phyloP scores from a whole-genome alignment of 2,888 invertebrate species.

The Clivina fossor region DNA sequence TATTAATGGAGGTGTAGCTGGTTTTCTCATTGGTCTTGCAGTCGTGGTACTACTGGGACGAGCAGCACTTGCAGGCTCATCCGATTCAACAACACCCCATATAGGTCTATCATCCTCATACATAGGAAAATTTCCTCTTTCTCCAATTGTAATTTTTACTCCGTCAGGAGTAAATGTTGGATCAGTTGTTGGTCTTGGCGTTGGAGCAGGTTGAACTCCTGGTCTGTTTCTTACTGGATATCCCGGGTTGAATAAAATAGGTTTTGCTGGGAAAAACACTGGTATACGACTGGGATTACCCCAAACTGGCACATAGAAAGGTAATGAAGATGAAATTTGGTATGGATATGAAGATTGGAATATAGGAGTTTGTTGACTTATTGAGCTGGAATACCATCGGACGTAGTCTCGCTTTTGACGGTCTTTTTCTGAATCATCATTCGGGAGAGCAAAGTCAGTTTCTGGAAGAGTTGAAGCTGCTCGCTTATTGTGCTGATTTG shows the following conservation, averaged over 20 bases:
- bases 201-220: neutral
- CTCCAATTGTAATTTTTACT: slow-evolving; percentile 9
- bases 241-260: slow-evolving; percentile 28
- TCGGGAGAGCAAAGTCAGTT: neutral
- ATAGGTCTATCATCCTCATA: slow-evolving; percentile 14
- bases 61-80: neutral
- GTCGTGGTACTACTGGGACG: neutral
- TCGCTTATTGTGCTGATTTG: too few relatives aligned
- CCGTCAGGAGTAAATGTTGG: slow-evolving; percentile 8
- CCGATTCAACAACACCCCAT: slow-evolving; percentile 22
- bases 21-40: neutral
- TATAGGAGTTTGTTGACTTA: neutral
- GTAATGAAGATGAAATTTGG: slow-evolving; percentile 9
- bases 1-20: slow-evolving; percentile 20
- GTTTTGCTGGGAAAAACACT: slow-evolving; percentile 24
- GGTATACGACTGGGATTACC: slow-evolving; percentile 26
- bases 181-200: neutral
- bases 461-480: too few relatives aligned
- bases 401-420: slow-evolving; percentile 21
- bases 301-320: slow-evolving; percentile 26
- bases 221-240: slow-evolving; percentile 20
- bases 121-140: slow-evolving; percentile 5
- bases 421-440: neutral
- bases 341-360: slow-evolving; percentile 10
- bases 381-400: slow-evolving; percentile 10